These are phyloP conservation scores for Himalopsyche kuldschensis DNA, from an alignment of 2,888 invertebrate species.

Conservation along the genomic window DNA sequence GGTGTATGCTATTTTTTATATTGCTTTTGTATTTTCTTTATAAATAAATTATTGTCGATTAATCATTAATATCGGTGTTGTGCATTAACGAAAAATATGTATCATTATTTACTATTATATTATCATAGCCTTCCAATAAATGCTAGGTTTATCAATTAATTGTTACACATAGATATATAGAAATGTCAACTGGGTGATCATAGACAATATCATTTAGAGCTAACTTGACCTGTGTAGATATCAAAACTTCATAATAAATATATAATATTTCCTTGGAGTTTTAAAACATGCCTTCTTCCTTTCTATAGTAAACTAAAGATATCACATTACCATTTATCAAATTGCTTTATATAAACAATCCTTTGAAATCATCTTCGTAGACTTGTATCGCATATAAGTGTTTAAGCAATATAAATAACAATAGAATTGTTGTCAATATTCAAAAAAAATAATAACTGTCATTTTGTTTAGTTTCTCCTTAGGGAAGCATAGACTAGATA, in stretches of 20 bases:
- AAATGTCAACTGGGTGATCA: neutral
- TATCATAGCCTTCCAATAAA: neutral
- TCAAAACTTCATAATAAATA: neutral
- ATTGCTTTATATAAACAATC: neutral
- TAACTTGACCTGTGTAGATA: neutral
- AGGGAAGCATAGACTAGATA: neutral
- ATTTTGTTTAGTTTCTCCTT: neutral
- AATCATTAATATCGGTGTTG: neutral
- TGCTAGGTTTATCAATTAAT: neutral
- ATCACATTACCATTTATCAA: neutral
- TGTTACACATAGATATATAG: neutral
- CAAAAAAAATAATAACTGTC: neutral
- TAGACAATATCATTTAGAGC: neutral
- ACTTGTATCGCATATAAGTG: neutral
- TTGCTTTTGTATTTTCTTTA: constrained; percentile 3
- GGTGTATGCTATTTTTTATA: constrained; percentile 3
- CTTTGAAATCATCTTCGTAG: neutral
- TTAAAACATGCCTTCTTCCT: neutral
- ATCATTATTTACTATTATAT: neutral
- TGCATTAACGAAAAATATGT: neutral
- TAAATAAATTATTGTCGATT: neutral
- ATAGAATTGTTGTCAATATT: neutral
- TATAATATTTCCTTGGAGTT: neutral
- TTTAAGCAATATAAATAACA: neutral
- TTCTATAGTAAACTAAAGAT: neutral